Conservation (phyloP, 1,140 invertebrate species). For the Pemphigus obesinymphae region DNA sequence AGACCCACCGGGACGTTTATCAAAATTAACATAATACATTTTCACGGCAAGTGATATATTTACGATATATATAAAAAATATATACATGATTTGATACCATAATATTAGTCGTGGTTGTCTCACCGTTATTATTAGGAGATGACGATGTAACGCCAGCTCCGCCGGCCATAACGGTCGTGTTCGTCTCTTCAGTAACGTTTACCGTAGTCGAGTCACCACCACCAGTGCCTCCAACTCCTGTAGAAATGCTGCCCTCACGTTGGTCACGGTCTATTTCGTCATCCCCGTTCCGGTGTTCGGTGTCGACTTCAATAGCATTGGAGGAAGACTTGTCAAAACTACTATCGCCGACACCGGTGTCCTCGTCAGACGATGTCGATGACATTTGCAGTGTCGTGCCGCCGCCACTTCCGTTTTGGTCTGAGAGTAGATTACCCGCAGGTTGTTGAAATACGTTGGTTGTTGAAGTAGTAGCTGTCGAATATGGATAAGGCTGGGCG, state of each 20-base stretch:
- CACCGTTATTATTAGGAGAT: conserved; percentile 14
- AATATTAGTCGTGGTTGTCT: no score
- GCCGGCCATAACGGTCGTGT: not conserved
- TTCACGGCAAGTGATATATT: no score
- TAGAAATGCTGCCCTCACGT: not conserved
- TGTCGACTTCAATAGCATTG: not conserved
- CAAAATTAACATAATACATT: no score
- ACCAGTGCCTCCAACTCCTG: not conserved
- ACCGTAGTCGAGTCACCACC: not conserved
- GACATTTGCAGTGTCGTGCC: not conserved
- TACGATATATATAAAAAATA: no score
- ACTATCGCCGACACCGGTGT: not conserved
- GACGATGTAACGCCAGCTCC: not conserved
- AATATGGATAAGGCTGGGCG: conserved; percentile 73
- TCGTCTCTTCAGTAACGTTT: not conserved
- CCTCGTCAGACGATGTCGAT: not conserved
- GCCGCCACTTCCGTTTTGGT: not conserved
- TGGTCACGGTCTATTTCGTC: not conserved
- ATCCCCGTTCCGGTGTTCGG: not conserved
- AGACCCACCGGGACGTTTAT: no score
- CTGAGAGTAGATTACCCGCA: not conserved
- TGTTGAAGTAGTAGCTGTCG: not conserved
- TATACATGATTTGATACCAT: no score
- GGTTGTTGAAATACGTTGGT: not conserved
- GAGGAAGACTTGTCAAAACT: not conserved